Percentiles rank a stretch among this genome's conserved stretches.
phyloP scores from a whole-genome alignment of 2,113 vertebrate genomes.

The Montifringilla adamsi region DNA sequence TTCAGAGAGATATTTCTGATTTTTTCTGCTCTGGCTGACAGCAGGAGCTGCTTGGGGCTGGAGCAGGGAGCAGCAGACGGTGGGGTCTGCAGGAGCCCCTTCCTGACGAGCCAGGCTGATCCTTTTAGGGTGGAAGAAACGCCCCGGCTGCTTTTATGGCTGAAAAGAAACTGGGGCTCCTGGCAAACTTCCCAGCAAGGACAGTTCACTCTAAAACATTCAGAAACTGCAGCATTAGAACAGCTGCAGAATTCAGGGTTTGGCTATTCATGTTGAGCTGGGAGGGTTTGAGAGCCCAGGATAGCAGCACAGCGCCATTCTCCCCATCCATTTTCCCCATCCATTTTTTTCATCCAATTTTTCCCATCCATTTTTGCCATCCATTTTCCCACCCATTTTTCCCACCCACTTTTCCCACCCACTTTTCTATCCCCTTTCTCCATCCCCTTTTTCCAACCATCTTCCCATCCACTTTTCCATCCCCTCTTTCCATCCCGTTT shows the following conservation, averaged over 20 bases:
- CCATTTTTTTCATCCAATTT: no score
- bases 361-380: no score
- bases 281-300: neutral
- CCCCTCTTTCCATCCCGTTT: no score
- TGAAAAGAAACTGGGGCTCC: neutral
- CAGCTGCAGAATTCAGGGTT: neutral
- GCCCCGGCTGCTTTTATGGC: neutral
- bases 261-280: neutral
- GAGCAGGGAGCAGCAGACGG: constrained; percentile 8
- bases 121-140: neutral
- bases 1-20: neutral
- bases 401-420: no score
- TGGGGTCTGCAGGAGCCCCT: neutral
- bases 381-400: no score
- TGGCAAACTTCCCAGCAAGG: neutral
- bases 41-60: neutral
- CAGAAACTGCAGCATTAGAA: neutral
- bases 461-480: neutral
- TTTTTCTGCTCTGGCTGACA: neutral
- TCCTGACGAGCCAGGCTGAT: neutral
- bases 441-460: no score
- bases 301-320: neutral
- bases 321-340: no score
- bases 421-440: no score
- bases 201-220: neutral